Evolutionary conservation across 1,140 invertebrate genomes (phyloP).

Genomic region (Orius insidiosus): DNA sequence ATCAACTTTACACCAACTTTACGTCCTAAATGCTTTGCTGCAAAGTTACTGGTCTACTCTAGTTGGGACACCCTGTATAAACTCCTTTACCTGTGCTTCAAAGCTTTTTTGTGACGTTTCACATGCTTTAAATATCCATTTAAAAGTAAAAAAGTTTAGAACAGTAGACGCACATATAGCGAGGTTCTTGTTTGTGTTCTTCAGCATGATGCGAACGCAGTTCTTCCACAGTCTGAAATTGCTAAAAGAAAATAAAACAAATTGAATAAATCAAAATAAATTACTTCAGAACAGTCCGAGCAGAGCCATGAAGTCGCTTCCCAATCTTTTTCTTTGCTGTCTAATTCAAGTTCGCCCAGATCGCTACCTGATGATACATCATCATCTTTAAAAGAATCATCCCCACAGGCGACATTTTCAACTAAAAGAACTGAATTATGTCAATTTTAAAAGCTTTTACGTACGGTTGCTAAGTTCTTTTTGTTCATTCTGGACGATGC

Average conservation of each 20-base stretch:
- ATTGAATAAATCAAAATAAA: not conserved
- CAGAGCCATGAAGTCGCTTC: constrained; percentile 12
- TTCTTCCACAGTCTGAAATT: constrained; percentile 9
- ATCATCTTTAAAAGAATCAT: too few relatives aligned
- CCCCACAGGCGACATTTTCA: too few relatives aligned
- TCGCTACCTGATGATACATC: not conserved
- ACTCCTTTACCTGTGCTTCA: constrained; percentile 13
- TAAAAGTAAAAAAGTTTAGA: constrained; percentile 15
- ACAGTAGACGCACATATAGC: constrained; percentile 16
- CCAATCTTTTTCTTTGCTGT: constrained; percentile 1
- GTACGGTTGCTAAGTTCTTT: too few relatives aligned
- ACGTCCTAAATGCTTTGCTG: too few relatives aligned
- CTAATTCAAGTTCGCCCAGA: not conserved
- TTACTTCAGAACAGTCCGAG: constrained; percentile 17
- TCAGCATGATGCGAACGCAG: constrained; percentile 9
- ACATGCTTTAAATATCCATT: constrained; percentile 11
- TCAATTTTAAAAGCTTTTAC: too few relatives aligned
- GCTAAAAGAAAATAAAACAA: constrained; percentile 11
- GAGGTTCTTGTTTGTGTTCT: constrained; percentile 15
- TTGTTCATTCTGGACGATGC: too few relatives aligned
- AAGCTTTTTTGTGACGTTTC: constrained; percentile 8
- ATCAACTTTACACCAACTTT: too few relatives aligned
- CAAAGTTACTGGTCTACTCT: too few relatives aligned
- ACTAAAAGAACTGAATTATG: too few relatives aligned
- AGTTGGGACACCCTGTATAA: too few relatives aligned